Conservation (phyloP, 1,140 invertebrate genomes). For the Drosophila ogumai region DNA sequence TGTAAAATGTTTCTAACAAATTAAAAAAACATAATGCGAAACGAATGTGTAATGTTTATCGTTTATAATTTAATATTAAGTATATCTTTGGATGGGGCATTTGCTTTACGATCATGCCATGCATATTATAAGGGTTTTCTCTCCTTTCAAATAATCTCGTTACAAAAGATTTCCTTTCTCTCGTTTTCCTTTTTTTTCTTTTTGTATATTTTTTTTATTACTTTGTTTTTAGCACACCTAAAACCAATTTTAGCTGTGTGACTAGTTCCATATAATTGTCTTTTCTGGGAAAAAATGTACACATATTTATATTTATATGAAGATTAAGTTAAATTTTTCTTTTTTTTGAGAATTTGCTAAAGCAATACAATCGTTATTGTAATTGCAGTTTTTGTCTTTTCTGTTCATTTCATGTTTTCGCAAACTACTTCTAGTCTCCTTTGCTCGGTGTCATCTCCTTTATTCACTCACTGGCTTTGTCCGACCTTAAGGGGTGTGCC, state of each 20-base stretch:
- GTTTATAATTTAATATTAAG: slow-evolving; percentile 26
- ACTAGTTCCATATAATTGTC: slow-evolving; percentile 64
- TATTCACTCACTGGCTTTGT: slow-evolving; percentile 19
- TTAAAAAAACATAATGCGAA: slow-evolving; percentile 39
- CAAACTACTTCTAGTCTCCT: slow-evolving; percentile 59
- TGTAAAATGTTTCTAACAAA: slow-evolving; percentile 56
- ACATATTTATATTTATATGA: slow-evolving; percentile 56
- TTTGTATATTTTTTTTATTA: slow-evolving; percentile 11
- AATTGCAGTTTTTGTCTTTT: slow-evolving; percentile 34
- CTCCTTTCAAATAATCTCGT: slow-evolving; percentile 52
- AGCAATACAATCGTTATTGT: slow-evolving; percentile 63
- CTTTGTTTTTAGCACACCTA: slow-evolving; percentile 55
- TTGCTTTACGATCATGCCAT: slow-evolving; percentile 61
- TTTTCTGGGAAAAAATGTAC: slow-evolving; percentile 50
- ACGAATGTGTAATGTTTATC: slow-evolving; percentile 20
- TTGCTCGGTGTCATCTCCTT: slow-evolving; percentile 1
- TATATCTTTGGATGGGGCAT: slow-evolving; percentile 53
- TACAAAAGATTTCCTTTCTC: slow-evolving; percentile 61
- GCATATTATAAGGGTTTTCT: slow-evolving; percentile 62
- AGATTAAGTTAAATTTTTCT: slow-evolving; percentile 30
- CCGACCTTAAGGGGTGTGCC: slow-evolving; percentile 15
- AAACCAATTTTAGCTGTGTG: slow-evolving; percentile 61
- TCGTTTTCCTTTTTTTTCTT: slow-evolving; percentile 23
- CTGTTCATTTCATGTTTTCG: slow-evolving; percentile 44
- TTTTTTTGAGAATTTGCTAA: slow-evolving; percentile 73